Evolutionary conservation across 2,113 vertebrate species (phyloP).

Genomic region (Heloderma charlesbogerti): DNA sequence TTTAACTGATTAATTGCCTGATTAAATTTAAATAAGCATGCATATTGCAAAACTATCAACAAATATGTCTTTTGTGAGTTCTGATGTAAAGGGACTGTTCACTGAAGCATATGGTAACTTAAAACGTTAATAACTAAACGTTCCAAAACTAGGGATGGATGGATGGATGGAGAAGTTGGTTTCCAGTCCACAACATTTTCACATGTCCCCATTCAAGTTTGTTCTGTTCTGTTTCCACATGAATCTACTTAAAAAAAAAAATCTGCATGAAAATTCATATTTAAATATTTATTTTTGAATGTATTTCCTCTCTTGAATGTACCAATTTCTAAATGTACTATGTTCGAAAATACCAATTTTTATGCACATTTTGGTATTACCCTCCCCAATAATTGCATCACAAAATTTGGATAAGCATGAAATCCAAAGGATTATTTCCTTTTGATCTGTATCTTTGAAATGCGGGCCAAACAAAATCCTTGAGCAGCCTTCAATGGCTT

Average conservation of each 20-base stretch:
- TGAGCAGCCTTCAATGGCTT: not conserved
- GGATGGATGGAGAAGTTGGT: too few relatives aligned
- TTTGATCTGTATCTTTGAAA: not conserved
- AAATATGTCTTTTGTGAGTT: not conserved
- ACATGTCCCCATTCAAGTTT: not conserved
- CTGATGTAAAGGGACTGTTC: not conserved
- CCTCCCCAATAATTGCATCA: not conserved
- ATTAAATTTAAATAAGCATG: slow-evolving; percentile 7
- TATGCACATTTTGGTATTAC: too few relatives aligned
- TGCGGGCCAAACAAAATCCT: not conserved
- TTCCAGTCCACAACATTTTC: not conserved
- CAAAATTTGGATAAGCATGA: not conserved
- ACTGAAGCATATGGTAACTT: not conserved
- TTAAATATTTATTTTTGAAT: not conserved
- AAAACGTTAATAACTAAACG: not conserved
- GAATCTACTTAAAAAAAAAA: not conserved
- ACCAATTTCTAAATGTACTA: too few relatives aligned
- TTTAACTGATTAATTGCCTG: not conserved
- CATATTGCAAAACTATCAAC: not conserved
- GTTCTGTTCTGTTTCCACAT: not conserved
- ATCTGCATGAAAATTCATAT: not conserved
- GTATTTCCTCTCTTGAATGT: too few relatives aligned
- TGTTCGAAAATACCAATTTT: too few relatives aligned
- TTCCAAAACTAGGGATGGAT: not conserved
- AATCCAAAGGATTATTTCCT: not conserved